These are phyloP conservation scores for Synergus umbraculus DNA, from an alignment of 2,888 invertebrate genomes.

Conservation along the genomic window DNA sequence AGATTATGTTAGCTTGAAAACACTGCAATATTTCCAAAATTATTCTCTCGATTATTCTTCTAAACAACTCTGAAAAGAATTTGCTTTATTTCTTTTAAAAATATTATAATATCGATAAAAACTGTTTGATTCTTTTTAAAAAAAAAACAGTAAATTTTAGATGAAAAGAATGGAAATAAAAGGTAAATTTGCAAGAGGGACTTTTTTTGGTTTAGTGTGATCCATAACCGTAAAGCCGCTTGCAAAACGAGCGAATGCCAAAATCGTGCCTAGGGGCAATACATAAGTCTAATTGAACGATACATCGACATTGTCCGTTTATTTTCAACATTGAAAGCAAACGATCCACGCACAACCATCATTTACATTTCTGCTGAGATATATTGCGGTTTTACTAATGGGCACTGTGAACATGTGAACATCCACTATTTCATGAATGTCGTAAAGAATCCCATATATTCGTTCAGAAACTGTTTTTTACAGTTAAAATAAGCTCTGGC, in stretches of 20 bases:
- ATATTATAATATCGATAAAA: too few species aligned
- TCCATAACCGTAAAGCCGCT: slow-evolving; percentile 47
- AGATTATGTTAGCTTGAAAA: too few species aligned
- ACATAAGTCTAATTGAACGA: slow-evolving; percentile 48
- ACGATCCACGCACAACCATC: slow-evolving; percentile 46
- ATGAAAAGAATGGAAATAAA: neutral
- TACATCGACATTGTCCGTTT: slow-evolving; percentile 42
- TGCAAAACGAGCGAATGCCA: slow-evolving; percentile 40
- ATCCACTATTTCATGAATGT: slow-evolving; percentile 11
- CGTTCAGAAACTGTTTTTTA: too few species aligned
- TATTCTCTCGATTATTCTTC: too few species aligned
- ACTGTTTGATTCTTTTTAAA: neutral
- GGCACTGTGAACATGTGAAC: neutral
- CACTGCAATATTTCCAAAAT: too few species aligned
- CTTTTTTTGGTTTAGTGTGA: slow-evolving; percentile 40
- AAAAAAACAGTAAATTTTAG: neutral
- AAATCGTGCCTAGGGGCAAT: slow-evolving; percentile 47
- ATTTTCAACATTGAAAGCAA: slow-evolving; percentile 46
- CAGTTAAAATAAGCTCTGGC: too few species aligned
- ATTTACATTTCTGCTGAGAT: slow-evolving; percentile 23
- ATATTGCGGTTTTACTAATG: slow-evolving; percentile 34
- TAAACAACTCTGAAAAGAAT: too few species aligned
- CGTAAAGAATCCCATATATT: neutral
- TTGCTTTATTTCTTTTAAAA: too few species aligned
- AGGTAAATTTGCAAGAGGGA: slow-evolving; percentile 40